Percentiles rank a stretch among this genome's conserved stretches.
phyloP scores from a whole-genome alignment of 2,113 vertebrate species.

The Hydrolagus affinis region DNA sequence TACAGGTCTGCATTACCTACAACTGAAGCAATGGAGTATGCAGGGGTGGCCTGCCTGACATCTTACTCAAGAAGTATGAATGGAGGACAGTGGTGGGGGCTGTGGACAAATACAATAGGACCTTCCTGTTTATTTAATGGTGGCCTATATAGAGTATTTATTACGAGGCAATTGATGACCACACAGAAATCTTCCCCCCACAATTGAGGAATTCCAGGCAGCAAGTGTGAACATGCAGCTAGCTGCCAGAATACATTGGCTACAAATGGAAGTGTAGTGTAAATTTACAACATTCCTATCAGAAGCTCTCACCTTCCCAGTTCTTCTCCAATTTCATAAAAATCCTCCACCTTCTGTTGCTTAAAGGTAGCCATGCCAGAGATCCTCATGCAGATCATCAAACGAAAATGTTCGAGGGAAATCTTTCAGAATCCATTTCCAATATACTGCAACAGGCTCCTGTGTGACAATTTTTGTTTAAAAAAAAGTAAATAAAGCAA shows the following conservation, averaged over 20 bases:
- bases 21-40: too few relatives aligned
- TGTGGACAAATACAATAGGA: too few relatives aligned
- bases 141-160: too few relatives aligned
- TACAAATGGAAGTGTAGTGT: too few relatives aligned
- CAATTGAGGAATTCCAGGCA: not conserved
- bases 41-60: too few relatives aligned
- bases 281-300: not conserved
- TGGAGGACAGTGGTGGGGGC: too few relatives aligned
- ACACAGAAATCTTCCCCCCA: too few relatives aligned
- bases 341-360: conserved; percentile 83
- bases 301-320: conserved; percentile 75
- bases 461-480: not conserved
- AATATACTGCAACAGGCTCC: not conserved
- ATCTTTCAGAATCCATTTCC: not conserved
- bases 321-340: conserved; percentile 79
- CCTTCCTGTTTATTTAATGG: too few relatives aligned
- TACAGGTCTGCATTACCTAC: too few relatives aligned
- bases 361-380: conserved; percentile 83
- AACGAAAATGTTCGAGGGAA: not conserved
- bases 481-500: too few relatives aligned
- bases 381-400: conserved; percentile 64
- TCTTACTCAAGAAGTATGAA: too few relatives aligned
- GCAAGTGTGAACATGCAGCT: not conserved
- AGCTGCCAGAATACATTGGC: not conserved
- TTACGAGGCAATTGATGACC: too few relatives aligned